Conservation (phyloP, 2,797 vertebrate genomes). For the Florisuga fusca region DNA sequence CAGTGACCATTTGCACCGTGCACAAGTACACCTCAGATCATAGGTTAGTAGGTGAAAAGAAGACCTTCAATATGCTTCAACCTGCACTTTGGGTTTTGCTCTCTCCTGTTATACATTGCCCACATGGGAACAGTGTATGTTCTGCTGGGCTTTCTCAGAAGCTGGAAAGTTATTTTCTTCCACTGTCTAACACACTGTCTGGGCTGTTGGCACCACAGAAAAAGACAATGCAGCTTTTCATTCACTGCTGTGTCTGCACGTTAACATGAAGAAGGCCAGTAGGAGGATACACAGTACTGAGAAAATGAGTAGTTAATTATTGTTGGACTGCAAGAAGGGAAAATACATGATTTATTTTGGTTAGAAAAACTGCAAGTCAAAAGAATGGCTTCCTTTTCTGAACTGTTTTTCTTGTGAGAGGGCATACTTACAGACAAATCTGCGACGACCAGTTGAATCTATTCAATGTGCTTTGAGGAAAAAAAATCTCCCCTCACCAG, state of each 20-base stretch:
- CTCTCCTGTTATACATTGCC: neutral
- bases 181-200: constrained; percentile 43
- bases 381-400: neutral
- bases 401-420: neutral
- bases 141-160: constrained; percentile 61
- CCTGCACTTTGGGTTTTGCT: constrained; percentile 40
- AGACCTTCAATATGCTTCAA: neutral
- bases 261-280: constrained; percentile 61
- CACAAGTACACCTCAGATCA: neutral
- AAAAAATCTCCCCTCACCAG: neutral
- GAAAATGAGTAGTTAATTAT: constrained; percentile 72
- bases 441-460: accelerated
- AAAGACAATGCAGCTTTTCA: constrained; percentile 28
- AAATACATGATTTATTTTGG: neutral
- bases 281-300: constrained; percentile 62
- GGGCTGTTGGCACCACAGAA: neutral
- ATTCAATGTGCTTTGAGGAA: neutral
- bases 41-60: neutral
- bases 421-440: neutral
- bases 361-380: neutral
- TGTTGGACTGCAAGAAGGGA: constrained; percentile 43
- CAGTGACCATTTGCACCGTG: neutral
- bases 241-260: constrained; percentile 49
- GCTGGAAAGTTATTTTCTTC: constrained; percentile 48
- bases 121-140: neutral